Percentiles rank a stretch among this genome's conserved stretches.
These are phyloP conservation scores for Plectropomus leopardus DNA, from an alignment of 2,113 vertebrate genomes.

Conservation along the genomic window DNA sequence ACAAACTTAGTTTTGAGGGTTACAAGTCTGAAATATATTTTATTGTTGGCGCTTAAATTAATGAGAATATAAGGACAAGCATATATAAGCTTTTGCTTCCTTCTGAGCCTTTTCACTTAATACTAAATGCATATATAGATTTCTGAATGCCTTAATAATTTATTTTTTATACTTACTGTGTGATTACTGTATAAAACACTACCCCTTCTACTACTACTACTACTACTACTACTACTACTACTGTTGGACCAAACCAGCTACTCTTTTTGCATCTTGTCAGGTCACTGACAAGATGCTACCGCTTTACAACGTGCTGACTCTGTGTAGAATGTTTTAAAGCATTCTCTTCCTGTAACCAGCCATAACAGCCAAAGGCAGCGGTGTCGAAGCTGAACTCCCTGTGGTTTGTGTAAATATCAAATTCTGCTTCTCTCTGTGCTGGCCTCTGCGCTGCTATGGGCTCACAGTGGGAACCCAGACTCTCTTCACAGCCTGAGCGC, in stretches of 20 bases:
- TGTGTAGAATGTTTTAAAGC: conserved; percentile 29
- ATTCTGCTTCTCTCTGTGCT: conserved; percentile 29
- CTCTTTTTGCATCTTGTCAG: not conserved
- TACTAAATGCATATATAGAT: too few species aligned
- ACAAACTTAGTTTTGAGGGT: too few species aligned
- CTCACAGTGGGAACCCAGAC: conserved; percentile 36
- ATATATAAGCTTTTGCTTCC: too few species aligned
- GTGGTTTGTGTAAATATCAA: conserved; percentile 61
- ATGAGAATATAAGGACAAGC: too few species aligned
- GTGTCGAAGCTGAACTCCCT: conserved; percentile 36
- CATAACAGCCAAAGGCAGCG: conserved; percentile 22
- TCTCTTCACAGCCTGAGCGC: conserved; percentile 30
- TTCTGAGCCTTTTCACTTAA: too few species aligned
- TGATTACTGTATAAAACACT: too few species aligned
- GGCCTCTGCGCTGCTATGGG: conserved; percentile 36
- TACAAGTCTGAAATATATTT: too few species aligned
- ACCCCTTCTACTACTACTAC: too few species aligned
- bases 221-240: not conserved
- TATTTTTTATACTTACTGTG: too few species aligned
- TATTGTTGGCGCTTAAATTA: too few species aligned
- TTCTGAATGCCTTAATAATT: too few species aligned
- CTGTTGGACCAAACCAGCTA: not conserved
- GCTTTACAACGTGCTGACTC: conserved; percentile 21
- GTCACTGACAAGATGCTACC: conserved; percentile 6
- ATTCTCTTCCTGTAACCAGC: conserved; percentile 31